Conservation (phyloP, 2,113 vertebrate species). For the Pleuronectes platessa region DNA sequence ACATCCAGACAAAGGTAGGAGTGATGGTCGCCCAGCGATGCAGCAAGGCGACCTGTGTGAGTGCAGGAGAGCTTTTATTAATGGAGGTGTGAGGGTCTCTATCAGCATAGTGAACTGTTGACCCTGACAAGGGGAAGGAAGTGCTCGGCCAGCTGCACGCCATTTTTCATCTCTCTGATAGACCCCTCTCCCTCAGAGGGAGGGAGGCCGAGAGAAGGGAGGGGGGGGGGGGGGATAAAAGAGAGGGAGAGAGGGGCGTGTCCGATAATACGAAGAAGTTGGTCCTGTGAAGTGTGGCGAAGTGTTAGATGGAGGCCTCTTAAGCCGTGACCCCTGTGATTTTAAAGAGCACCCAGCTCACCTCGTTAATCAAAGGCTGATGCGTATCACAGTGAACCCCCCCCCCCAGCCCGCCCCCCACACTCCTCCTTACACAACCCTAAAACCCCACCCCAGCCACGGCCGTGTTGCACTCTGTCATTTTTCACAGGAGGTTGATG, state of each 20-base stretch:
- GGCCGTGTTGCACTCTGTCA: conserved; percentile 56
- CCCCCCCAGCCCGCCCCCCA: conserved; percentile 33
- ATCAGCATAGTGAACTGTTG: conserved; percentile 79
- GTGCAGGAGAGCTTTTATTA: conserved; percentile 52
- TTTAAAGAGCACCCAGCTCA: conserved; percentile 73
- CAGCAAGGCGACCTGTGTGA: conserved; percentile 52
- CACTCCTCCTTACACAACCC: not conserved
- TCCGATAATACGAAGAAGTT: conserved; percentile 59
- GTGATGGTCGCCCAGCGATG: conserved; percentile 47
- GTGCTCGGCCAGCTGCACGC: conserved; percentile 67
- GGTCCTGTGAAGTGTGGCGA: conserved; percentile 69
- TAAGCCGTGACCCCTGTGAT: conserved; percentile 69
- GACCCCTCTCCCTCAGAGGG: conserved; percentile 41
- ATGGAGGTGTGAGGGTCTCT: conserved; percentile 74
- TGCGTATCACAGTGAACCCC: conserved; percentile 54
- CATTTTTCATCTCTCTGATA: conserved; percentile 80
- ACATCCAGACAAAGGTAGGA: conserved; percentile 31
- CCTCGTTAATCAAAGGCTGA: conserved; percentile 77
- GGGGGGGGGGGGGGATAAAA: conserved; percentile 6
- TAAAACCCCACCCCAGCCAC: conserved; percentile 25
- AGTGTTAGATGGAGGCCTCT: conserved; percentile 70
- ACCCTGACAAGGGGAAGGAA: conserved; percentile 75
- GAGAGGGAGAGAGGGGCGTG: conserved; percentile 26
- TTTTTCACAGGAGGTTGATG: conserved; percentile 66
- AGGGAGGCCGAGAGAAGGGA: conserved; percentile 31